phyloP scores from a whole-genome alignment of 2,797 vertebrate genomes.

The Cephalopachus bancanus region DNA sequence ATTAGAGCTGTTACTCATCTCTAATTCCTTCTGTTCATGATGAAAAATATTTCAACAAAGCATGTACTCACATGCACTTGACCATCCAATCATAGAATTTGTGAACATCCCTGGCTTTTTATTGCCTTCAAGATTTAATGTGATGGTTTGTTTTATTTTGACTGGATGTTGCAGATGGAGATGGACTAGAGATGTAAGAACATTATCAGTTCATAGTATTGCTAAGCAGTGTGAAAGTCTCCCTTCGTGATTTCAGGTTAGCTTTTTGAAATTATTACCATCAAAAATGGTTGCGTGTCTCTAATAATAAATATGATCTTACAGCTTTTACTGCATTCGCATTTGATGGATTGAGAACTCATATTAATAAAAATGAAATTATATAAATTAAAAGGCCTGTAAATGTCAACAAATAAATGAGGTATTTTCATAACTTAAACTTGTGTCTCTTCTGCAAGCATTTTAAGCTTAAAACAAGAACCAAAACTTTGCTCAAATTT shows the following conservation, averaged over 20 bases:
- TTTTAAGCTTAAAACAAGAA: constrained; percentile 65
- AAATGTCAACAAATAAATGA: constrained; percentile 77
- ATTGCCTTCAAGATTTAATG: constrained; percentile 51
- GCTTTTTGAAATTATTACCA: constrained; percentile 46
- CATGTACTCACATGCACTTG: neutral
- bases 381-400: constrained; percentile 72
- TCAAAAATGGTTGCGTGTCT: constrained; percentile 55
- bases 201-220: neutral
- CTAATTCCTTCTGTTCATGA: neutral
- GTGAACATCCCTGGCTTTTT: neutral
- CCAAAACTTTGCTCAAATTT: constrained; percentile 23
- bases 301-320: constrained; percentile 62
- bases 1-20: neutral
- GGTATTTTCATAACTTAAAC: constrained; percentile 66
- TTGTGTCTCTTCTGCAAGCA: constrained; percentile 6
- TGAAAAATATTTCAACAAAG: neutral
- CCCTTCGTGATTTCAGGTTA: neutral
- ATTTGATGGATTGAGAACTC: constrained; percentile 66
- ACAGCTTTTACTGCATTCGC: constrained; percentile 59
- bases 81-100: neutral
- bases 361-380: constrained; percentile 73
- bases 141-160: constrained; percentile 18
- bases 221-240: neutral
- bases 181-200: neutral
- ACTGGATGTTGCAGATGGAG: constrained; percentile 31